Evolutionary conservation across 2,797 vertebrate genomes (phyloP).

Genomic region (Denticeps clupeoides): DNA sequence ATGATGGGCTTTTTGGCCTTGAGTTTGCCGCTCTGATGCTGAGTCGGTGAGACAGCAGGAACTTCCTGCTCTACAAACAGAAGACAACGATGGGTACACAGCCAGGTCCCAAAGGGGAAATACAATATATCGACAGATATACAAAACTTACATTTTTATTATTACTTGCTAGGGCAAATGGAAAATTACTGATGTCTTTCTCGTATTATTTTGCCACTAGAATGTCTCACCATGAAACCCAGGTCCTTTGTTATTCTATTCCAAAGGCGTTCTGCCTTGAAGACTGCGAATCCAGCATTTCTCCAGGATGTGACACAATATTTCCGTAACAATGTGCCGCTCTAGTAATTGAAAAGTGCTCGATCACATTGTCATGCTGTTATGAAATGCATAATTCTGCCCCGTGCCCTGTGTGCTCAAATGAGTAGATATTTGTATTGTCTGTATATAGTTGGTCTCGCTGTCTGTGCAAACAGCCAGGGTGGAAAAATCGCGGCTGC

Average conservation of each 20-base stretch:
- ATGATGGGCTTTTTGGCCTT: conserved; percentile 41
- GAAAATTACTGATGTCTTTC: conserved; percentile 39
- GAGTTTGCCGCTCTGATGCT: conserved; percentile 23
- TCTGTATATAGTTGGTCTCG: conserved; percentile 25
- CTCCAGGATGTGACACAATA: conserved; percentile 21
- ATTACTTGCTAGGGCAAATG: conserved; percentile 27
- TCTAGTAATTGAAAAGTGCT: conserved; percentile 31
- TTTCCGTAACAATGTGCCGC: conserved; percentile 15
- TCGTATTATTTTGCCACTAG: conserved; percentile 29
- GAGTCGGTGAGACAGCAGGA: conserved; percentile 24
- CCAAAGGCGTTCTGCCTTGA: conserved; percentile 15
- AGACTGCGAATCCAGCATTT: conserved; percentile 21
- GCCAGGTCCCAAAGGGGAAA: not conserved
- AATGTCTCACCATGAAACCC: conserved; percentile 29
- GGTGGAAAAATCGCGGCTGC: conserved; percentile 4
- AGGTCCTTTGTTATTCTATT: conserved; percentile 28
- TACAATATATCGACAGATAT: no score
- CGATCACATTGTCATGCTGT: conserved; percentile 30
- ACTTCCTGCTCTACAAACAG: not conserved
- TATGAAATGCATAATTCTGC: conserved; percentile 23
- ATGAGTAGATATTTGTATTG: no score
- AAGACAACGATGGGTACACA: not conserved
- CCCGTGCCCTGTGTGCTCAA: conserved; percentile 10
- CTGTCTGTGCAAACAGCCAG: conserved; percentile 10
- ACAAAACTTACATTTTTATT: no score